A percentile compares a stretch with the other conserved stretches of the same genome.
Evolutionary conservation across 2,888 invertebrate genomes (phyloP).

Genomic region (Thymelicus sylvestris): DNA sequence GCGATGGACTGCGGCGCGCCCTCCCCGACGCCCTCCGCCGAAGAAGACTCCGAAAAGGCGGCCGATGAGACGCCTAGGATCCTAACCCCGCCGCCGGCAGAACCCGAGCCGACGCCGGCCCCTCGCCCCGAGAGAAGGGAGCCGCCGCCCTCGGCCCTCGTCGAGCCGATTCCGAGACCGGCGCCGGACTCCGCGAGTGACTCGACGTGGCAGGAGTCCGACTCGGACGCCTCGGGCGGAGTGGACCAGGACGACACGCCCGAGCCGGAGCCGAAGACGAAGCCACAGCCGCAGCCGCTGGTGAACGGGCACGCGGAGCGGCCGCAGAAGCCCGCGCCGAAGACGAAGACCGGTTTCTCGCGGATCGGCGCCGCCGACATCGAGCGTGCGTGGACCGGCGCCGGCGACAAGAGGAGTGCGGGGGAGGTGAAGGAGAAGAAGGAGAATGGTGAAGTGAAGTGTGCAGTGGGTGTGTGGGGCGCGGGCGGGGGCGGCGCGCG

Average conservation of each 20-base stretch:
- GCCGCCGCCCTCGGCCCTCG: conserved; percentile 68
- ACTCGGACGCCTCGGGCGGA: conserved; percentile 22
- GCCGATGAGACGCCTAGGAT: conserved; percentile 46
- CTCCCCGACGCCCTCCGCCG: conserved; percentile 41
- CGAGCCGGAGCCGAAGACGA: conserved; percentile 41
- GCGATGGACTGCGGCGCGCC: conserved; percentile 44
- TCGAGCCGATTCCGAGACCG: conserved; percentile 68
- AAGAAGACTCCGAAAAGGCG: conserved; percentile 46
- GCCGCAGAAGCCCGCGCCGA: conserved; percentile 36
- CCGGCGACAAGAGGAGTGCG: conserved; percentile 47
- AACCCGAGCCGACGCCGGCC: conserved; percentile 47
- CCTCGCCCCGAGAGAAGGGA: conserved; percentile 50
- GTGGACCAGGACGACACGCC: conserved; percentile 14
- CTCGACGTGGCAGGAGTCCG: conserved; percentile 36
- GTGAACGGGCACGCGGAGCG: conserved; percentile 55
- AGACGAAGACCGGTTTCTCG: conserved; percentile 48
- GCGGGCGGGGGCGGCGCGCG: conserved; percentile 49
- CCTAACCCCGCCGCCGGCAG: conserved; percentile 49
- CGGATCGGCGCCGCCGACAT: conserved; percentile 61
- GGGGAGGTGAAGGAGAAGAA: conserved; percentile 43
- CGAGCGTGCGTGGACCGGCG: conserved; percentile 70
- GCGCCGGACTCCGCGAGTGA: conserved; percentile 54
- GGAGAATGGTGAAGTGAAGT: conserved; percentile 42
- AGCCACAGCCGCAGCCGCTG: conserved; percentile 43
- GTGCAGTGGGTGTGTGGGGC: conserved; percentile 46